These are phyloP conservation scores for Drosophila prostipennis DNA, from an alignment of 2,888 invertebrate genomes.

Conservation along the genomic window DNA sequence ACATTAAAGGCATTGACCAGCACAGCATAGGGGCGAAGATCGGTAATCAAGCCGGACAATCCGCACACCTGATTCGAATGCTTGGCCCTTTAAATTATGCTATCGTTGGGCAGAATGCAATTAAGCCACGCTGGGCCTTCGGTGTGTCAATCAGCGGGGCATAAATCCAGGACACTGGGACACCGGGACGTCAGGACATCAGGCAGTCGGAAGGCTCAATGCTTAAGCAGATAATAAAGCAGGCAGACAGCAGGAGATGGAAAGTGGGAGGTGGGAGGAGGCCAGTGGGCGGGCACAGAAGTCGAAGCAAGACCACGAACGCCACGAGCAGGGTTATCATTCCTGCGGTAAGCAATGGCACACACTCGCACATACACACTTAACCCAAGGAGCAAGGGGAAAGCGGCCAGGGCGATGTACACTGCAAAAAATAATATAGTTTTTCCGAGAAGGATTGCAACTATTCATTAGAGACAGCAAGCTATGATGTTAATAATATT, in stretches of 20 bases:
- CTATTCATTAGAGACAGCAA: no score
- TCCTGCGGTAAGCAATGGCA: conserved; percentile 38
- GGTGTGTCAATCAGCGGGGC: conserved; percentile 78
- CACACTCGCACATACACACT: conserved; percentile 18
- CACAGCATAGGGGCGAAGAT: conserved; percentile 14
- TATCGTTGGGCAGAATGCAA: conserved; percentile 81
- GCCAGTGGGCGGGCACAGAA: neutral
- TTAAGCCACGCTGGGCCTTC: conserved; percentile 79
- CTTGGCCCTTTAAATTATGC: conserved; percentile 73
- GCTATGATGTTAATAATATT: no score
- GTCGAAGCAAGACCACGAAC: conserved; percentile 41
- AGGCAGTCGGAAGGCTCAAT: conserved; percentile 37
- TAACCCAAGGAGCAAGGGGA: conserved; percentile 1
- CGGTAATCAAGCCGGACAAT: conserved; percentile 62
- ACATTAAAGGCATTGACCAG: neutral
- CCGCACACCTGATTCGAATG: conserved; percentile 15
- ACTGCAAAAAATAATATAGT: neutral
- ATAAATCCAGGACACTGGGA: conserved; percentile 52
- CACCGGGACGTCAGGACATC: no score
- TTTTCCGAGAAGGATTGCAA: no score
- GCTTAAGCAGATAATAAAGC: conserved; percentile 49
- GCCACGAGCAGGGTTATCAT: conserved; percentile 62
- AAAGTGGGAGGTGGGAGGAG: neutral
- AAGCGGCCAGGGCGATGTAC: neutral
- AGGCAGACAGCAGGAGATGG: conserved; percentile 8